A percentile compares a stretch with the other conserved stretches of the same genome.
phyloP scores from a whole-genome alignment of 1,140 invertebrate genomes.

The Nomia melanderi region DNA sequence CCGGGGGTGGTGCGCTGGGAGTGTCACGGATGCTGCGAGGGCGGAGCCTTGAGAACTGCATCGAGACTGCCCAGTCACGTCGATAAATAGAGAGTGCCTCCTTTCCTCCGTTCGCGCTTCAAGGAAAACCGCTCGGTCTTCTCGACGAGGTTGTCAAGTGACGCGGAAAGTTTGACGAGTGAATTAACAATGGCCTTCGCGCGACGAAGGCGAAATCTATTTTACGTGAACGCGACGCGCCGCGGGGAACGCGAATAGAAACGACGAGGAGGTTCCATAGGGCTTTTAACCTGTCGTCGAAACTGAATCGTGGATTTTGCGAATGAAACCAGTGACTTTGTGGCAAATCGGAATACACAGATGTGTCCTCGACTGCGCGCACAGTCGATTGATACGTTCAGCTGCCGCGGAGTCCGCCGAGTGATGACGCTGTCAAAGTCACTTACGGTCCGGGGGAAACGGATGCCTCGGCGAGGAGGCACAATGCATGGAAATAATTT shows the following conservation, averaged over 20 bases:
- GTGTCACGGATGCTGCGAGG: constrained; percentile 73
- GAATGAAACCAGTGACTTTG: too few species aligned
- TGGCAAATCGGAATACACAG: too few species aligned
- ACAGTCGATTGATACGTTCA: neutral
- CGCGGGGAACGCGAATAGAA: too few species aligned
- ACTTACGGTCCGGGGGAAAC: neutral
- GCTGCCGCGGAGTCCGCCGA: neutral
- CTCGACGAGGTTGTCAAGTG: too few species aligned
- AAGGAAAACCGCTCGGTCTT: neutral
- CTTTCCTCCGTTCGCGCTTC: constrained; percentile 16
- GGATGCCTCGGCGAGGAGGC: neutral
- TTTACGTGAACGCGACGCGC: too few species aligned
- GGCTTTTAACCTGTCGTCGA: too few species aligned
- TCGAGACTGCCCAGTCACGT: constrained; percentile 67
- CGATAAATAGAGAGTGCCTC: constrained; percentile 55
- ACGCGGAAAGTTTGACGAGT: too few species aligned
- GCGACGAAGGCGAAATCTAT: too few species aligned
- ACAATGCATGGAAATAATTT: constrained; percentile 18
- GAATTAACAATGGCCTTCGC: too few species aligned
- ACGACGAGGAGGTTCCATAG: too few species aligned
- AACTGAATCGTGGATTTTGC: too few species aligned
- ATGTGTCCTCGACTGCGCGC: too few species aligned
- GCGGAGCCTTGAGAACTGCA: constrained; percentile 76
- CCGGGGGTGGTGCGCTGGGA: constrained; percentile 68
- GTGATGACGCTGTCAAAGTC: neutral